phyloP scores from a whole-genome alignment of 2,888 invertebrate species.

The Cylloceria caligata region DNA sequence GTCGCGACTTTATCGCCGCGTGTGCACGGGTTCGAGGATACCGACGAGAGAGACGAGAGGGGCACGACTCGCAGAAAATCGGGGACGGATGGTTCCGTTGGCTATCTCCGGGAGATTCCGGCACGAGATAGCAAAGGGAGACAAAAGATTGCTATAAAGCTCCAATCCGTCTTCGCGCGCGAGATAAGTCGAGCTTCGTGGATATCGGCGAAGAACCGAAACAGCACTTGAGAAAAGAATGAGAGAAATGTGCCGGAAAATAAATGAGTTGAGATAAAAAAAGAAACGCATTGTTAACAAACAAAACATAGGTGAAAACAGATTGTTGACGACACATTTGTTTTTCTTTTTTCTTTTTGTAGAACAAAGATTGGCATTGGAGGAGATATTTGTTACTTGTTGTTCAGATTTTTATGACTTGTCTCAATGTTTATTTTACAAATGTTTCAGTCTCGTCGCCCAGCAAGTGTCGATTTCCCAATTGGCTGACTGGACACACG shows the following conservation, averaged over 20 bases:
- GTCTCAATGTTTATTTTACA: not conserved
- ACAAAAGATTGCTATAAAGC: constrained; percentile 69
- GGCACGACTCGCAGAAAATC: constrained; percentile 25
- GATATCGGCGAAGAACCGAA: constrained; percentile 41
- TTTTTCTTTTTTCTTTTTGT: constrained; percentile 12
- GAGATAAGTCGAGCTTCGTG: constrained; percentile 66
- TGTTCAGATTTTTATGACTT: not conserved
- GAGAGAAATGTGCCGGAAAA: constrained; percentile 13
- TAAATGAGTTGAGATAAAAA: constrained; percentile 16
- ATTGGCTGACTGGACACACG: constrained; percentile 93
- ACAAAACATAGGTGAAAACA: not conserved
- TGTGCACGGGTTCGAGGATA: constrained; percentile 44
- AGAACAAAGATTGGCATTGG: too few species aligned
- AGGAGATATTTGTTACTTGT: not conserved
- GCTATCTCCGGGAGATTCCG: constrained; percentile 52
- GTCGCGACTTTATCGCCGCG: constrained; percentile 75
- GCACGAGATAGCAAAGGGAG: constrained; percentile 67
- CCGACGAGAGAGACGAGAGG: constrained; percentile 34
- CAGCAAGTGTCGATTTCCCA: constrained; percentile 94
- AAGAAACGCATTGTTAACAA: constrained; percentile 18
- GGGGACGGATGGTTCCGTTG: constrained; percentile 45
- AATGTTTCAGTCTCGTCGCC: constrained; percentile 88
- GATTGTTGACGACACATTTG: not conserved
- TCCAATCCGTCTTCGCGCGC: constrained; percentile 61
- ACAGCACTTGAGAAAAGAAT: constrained; percentile 19